Evolutionary conservation across 2,113 vertebrate species (phyloP), one percentile per base, ranked within the genome.

Genomic region (Leptobrachium ailaonicum): DNA sequence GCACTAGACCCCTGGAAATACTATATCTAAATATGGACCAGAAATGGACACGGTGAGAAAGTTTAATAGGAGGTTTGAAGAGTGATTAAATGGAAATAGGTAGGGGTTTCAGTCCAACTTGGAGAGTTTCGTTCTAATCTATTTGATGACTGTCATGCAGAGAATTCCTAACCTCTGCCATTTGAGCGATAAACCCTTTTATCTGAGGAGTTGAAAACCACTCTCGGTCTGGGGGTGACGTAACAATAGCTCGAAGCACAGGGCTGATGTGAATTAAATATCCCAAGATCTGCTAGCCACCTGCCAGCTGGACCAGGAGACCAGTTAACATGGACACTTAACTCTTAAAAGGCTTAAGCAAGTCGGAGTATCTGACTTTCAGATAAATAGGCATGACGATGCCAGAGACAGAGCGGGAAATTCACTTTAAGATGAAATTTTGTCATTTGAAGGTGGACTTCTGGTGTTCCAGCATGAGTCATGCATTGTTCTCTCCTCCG

Each of bases 241-340:
- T 80, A 64, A 80, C 63, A 20, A 74, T 80, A 47, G 78, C 78
- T 80, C 41, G 41, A 3, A 80, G 78, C 71, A 47, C 63, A 80
- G 64, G 66, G 64, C 71, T 74, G 78, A 80, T 74, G 32, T 73
- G 78, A 66, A 80, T 80, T 80, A 80, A 58, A 68, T 71, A 79
- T 74, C 56, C 50, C n/a, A 32, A 68, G 71, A 80, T 73, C 78
- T 80, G 78, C 71, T 71, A 60, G 78, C 78, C 78, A 80, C 78
- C 78, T 80, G 78, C 71, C 63, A 74, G 41, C 63, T 60, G 50
- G 40, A 60, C 63, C 71, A 53, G 32, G n/a, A 32, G 8, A n/a
- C 8, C 41, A 44, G 41, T 14, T 40, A 56, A 11, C 8, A 44
- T 43, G 45, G 7, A 43, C 41, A 56, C 56, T 77, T 77, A 77